Conservation (phyloP, 2,888 invertebrate species). For the Thymelicus lineola region DNA sequence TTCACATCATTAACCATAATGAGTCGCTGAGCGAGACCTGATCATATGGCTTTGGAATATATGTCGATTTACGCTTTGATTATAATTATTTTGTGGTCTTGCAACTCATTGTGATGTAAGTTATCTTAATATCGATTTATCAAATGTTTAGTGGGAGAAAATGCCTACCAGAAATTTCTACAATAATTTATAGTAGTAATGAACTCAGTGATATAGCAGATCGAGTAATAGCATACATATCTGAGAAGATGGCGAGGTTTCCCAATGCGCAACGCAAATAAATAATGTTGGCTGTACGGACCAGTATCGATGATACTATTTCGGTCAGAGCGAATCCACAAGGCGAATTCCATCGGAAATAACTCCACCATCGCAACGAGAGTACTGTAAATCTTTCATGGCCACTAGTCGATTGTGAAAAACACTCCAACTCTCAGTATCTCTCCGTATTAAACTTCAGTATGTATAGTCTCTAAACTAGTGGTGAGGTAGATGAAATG, state of each 20-base stretch:
- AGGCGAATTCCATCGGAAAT: conserved; percentile 80
- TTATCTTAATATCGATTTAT: no score
- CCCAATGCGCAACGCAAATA: conserved; percentile 43
- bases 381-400: conserved; percentile 73
- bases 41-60: conserved; percentile 45
- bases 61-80: conserved; percentile 26
- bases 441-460: conserved; percentile 43
- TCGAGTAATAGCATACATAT: not conserved
- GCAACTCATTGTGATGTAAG: no score
- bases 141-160: no score
- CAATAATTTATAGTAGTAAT: not conserved
- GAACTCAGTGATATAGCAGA: conserved; percentile 17
- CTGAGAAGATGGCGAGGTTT: conserved; percentile 45
- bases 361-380: conserved; percentile 68
- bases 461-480: conserved; percentile 44
- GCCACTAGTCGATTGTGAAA: conserved; percentile 70
- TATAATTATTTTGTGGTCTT: not conserved
- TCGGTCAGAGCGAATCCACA: conserved; percentile 76
- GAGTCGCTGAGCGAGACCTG: conserved; percentile 15
- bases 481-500: not conserved
- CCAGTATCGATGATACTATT: conserved; percentile 67
- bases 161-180: no score
- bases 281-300: conserved; percentile 53
- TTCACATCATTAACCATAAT: conserved; percentile 29
- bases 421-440: conserved; percentile 60